Percentiles rank a stretch among this genome's conserved stretches.
phyloP scores from a whole-genome alignment of 1,140 invertebrate genomes.

The Aphelenchoides besseyi region DNA sequence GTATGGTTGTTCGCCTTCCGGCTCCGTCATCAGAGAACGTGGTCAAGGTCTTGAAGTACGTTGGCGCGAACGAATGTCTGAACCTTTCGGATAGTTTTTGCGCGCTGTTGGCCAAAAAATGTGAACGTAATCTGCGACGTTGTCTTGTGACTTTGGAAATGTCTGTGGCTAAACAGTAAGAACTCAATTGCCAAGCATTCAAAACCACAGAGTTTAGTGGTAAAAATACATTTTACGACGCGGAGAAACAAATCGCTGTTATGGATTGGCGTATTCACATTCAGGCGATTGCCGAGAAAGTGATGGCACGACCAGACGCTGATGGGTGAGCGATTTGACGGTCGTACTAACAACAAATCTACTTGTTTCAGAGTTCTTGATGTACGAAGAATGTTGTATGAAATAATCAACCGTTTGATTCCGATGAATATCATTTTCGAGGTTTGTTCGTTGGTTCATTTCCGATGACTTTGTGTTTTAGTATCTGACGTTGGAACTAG shows the following conservation, averaged over 20 bases:
- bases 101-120: constrained; percentile 74
- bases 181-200: constrained; percentile 17
- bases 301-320: constrained; percentile 82
- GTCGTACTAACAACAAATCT: background rate
- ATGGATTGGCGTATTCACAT: constrained; percentile 62
- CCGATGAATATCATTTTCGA: constrained; percentile 89
- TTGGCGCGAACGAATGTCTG: constrained; percentile 82
- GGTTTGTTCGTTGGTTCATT: constrained; percentile 57
- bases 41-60: constrained; percentile 67
- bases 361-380: constrained; percentile 70
- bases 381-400: constrained; percentile 82
- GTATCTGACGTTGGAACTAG: background rate
- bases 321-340: constrained; percentile 66
- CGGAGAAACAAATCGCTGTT: constrained; percentile 73
- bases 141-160: constrained; percentile 91
- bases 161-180: constrained; percentile 81
- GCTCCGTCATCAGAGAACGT: constrained; percentile 81
- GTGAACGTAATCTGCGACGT: constrained; percentile 83
- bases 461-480: background rate
- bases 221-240: constrained; percentile 76
- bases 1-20: constrained; percentile 81
- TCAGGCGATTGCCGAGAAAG: constrained; percentile 78
- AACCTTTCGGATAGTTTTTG: constrained; percentile 76
- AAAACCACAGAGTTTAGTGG: constrained; percentile 38
- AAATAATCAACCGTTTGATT: constrained; percentile 86